Evolutionary conservation across 2,797 vertebrate species (phyloP).

Genomic region (Smutsia temminckii): DNA sequence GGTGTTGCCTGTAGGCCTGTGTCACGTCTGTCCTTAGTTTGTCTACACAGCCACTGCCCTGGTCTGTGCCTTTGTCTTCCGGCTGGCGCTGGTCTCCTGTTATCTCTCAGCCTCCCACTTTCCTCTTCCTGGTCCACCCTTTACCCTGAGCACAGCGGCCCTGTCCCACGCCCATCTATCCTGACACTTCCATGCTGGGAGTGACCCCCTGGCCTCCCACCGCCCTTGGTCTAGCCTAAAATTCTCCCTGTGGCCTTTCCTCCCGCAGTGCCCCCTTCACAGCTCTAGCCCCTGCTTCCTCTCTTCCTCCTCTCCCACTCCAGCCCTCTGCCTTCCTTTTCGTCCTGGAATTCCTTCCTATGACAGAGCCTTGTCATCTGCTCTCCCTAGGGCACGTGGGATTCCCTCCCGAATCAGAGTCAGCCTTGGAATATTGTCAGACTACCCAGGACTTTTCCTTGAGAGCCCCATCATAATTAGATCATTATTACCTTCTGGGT

Average conservation of each 20-base stretch:
- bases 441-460: background rate
- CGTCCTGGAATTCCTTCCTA: background rate
- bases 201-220: background rate
- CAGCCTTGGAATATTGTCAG: background rate
- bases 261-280: background rate
- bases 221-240: background rate
- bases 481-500: background rate
- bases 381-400: background rate
- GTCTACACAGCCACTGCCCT: fast-evolving
- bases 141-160: background rate
- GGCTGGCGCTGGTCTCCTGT: background rate
- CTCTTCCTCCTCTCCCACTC: background rate
- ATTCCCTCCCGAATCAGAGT: background rate
- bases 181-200: background rate
- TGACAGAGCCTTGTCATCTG: background rate
- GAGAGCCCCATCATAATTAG: background rate
- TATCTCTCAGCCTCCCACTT: background rate
- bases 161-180: background rate
- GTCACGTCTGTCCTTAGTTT: background rate
- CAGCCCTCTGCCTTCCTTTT: background rate
- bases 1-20: background rate
- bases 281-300: background rate
- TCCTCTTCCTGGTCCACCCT: background rate
- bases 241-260: background rate
- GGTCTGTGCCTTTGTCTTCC: background rate